Evolutionary conservation across 2,888 invertebrate genomes (phyloP).

Genomic region (Meteorus colon): DNA sequence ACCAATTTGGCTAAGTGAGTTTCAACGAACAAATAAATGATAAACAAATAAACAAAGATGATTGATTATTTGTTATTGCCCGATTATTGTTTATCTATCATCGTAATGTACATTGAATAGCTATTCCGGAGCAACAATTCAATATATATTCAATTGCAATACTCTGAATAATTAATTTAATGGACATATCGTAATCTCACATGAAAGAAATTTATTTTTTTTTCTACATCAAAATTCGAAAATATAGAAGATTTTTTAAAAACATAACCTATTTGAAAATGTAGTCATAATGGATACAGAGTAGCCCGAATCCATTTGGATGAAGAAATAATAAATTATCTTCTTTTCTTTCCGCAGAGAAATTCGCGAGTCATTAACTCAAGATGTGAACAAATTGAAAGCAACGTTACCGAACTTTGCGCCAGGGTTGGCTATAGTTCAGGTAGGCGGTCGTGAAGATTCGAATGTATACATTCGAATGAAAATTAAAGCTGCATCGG

Average conservation of each 20-base stretch:
- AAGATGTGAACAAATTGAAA: constrained; percentile 79
- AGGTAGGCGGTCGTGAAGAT: constrained; percentile 97
- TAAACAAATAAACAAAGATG: constrained; percentile 12
- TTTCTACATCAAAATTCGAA: not conserved
- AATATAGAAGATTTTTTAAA: not conserved
- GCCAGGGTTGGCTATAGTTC: constrained; percentile 91
- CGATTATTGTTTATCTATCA: not conserved
- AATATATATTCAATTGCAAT: not conserved
- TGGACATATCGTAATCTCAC: not conserved
- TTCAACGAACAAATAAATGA: constrained; percentile 29
- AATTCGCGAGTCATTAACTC: constrained; percentile 81
- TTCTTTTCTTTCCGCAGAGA: constrained; percentile 75
- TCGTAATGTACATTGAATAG: not conserved
- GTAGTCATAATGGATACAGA: not conserved
- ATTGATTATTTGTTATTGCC: constrained; percentile 12
- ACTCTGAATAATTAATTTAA: too few species aligned
- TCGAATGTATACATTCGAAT: constrained; percentile 98
- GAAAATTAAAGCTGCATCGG: constrained; percentile 93
- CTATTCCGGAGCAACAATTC: not conserved
- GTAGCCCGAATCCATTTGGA: not conserved
- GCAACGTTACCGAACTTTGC: constrained; percentile 78
- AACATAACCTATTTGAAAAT: not conserved
- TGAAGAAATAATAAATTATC: constrained; percentile 3
- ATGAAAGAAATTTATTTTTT: not conserved
- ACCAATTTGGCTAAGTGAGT: constrained; percentile 82